A percentile compares a stretch with the other conserved stretches of the same genome.
Conservation (phyloP, 2,113 vertebrate genomes). For the Cyprinodon variegatus region DNA sequence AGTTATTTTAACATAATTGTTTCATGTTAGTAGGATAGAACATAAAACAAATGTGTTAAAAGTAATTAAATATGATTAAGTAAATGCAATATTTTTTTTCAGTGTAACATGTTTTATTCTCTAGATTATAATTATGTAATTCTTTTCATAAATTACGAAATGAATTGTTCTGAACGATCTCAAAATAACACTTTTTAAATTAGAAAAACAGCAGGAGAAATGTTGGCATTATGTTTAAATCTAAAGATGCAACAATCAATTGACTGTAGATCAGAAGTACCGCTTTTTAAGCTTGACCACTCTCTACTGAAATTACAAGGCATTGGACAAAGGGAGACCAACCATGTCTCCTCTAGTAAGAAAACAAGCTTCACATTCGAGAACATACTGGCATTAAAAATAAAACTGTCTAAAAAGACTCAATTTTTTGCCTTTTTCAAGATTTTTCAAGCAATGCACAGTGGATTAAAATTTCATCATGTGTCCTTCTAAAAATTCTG, state of each 20-base stretch:
- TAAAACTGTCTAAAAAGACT: too few relatives aligned
- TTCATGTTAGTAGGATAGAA: too few relatives aligned
- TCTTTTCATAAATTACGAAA: background rate
- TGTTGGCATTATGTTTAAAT: background rate
- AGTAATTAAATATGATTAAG: too few relatives aligned
- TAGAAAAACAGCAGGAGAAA: background rate
- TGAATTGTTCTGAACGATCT: background rate
- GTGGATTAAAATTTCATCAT: too few relatives aligned
- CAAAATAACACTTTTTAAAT: background rate
- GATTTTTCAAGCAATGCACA: too few relatives aligned
- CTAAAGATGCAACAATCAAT: background rate
- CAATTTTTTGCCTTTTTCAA: too few relatives aligned
- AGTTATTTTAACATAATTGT: too few relatives aligned
- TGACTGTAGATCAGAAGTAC: background rate
- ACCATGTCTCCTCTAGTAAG: background rate
- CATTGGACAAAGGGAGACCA: background rate
- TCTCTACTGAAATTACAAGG: background rate
- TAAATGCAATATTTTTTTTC: background rate
- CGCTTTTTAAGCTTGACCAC: background rate
- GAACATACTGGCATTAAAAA: too few relatives aligned
- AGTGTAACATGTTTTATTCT: background rate
- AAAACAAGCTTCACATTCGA: background rate
- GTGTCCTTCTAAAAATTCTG: too few relatives aligned
- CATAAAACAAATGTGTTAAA: too few relatives aligned
- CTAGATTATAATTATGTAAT: background rate